Percentiles rank a stretch among this genome's conserved stretches.
Conservation (phyloP, 2,113 vertebrate genomes). For the Panthera uncia region DNA sequence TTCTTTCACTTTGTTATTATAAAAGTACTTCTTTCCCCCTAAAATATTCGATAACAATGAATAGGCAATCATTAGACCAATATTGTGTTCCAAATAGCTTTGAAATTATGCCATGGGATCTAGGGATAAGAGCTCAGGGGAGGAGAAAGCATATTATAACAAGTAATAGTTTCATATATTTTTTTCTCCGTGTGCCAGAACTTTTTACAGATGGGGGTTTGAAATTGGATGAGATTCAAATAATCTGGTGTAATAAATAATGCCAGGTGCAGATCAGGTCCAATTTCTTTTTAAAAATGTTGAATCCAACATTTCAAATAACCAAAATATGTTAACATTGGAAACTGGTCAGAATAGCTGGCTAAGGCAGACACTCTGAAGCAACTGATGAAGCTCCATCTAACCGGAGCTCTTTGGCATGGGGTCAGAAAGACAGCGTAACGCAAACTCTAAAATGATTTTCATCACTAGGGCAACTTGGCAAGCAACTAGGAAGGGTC, state of each 20-base stretch:
- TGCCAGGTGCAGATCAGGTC: slow-evolving; percentile 73
- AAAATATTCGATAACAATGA: slow-evolving; percentile 68
- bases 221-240: slow-evolving; percentile 77
- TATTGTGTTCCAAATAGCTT: slow-evolving; percentile 14
- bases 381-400: slow-evolving; percentile 46
- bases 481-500: slow-evolving; percentile 26
- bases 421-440: neutral
- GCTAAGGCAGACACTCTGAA: slow-evolving; percentile 51
- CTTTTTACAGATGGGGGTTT: slow-evolving; percentile 62
- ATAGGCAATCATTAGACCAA: slow-evolving; percentile 58
- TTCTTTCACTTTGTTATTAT: slow-evolving; percentile 66
- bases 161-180: slow-evolving; percentile 39
- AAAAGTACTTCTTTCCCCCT: slow-evolving; percentile 55
- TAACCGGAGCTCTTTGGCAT: neutral
- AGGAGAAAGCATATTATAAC: slow-evolving; percentile 39
- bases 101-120: slow-evolving; percentile 56
- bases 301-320: slow-evolving; percentile 67
- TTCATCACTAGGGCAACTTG: neutral
- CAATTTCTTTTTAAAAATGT: slow-evolving; percentile 75
- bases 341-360: slow-evolving; percentile 74
- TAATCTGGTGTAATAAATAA: slow-evolving; percentile 73
- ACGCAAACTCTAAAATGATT: neutral
- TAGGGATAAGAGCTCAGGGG: neutral
- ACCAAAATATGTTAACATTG: slow-evolving; percentile 78
- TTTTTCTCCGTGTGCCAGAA: slow-evolving; percentile 48